Conservation (phyloP, 2,888 invertebrate genomes). For the Microplitis manilae region DNA sequence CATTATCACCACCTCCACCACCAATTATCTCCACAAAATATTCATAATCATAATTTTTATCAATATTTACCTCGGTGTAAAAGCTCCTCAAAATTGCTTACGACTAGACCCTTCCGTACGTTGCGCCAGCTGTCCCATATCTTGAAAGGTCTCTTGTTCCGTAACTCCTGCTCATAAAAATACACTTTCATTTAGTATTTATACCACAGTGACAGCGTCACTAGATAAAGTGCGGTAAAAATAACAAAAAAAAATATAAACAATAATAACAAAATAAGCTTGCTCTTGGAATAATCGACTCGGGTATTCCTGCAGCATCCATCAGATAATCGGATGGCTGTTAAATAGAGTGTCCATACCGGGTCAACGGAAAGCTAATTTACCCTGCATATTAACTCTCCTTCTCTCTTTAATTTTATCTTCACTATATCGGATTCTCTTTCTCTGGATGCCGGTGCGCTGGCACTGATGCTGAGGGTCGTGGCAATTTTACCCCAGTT, state of each 20-base stretch:
- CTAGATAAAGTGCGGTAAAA: slow-evolving; percentile 18
- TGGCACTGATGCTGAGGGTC: background rate
- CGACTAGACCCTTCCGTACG: slow-evolving; percentile 93
- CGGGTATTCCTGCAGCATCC: slow-evolving; percentile 22
- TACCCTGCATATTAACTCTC: slow-evolving; percentile 46
- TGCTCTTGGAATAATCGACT: background rate
- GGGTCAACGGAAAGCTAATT: slow-evolving; percentile 63
- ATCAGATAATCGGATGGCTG: slow-evolving; percentile 59
- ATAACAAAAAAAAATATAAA: slow-evolving; percentile 1
- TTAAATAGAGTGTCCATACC: slow-evolving; percentile 63
- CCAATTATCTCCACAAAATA: slow-evolving; percentile 14
- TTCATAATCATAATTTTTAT: slow-evolving; percentile 10
- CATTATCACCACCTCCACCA: background rate
- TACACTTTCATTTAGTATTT: background rate
- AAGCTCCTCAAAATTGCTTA: slow-evolving; percentile 91
- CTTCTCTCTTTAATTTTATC: slow-evolving; percentile 43
- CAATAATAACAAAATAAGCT: slow-evolving; percentile 10
- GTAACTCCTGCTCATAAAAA: slow-evolving; percentile 81
- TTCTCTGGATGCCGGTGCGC: background rate
- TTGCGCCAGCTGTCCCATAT: slow-evolving; percentile 96
- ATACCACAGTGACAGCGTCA: background rate
- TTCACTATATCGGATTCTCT: background rate
- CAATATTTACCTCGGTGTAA: slow-evolving; percentile 80
- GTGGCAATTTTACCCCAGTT: background rate
- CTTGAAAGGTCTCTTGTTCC: slow-evolving; percentile 97